Percentiles rank a stretch among this genome's conserved stretches.
phyloP scores from a whole-genome alignment of 2,797 vertebrate species.

The Crypturellus tataupa region DNA sequence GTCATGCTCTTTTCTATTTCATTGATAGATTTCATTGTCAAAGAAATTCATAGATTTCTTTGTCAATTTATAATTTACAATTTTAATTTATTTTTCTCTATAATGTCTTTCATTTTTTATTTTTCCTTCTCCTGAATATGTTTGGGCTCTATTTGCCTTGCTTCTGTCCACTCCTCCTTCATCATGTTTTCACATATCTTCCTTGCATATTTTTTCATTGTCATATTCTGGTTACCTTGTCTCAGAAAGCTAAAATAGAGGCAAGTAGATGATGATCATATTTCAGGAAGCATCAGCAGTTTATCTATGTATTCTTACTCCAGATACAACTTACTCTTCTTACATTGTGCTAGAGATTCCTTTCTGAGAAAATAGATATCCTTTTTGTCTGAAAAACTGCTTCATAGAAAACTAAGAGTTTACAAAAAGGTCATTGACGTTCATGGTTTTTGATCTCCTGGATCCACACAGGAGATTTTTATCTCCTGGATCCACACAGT shows the following conservation, averaged over 20 bases:
- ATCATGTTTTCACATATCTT: fast-evolving
- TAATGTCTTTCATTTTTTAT: neutral
- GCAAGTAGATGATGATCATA: neutral
- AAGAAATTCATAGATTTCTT: too few relatives aligned
- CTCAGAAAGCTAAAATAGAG: neutral
- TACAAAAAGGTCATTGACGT: neutral
- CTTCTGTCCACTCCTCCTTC: neutral
- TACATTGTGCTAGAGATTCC: neutral
- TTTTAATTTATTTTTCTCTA: neutral
- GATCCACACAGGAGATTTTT: neutral
- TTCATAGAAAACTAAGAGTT: neutral
- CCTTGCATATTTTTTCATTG: neutral
- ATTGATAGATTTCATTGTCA: too few relatives aligned
- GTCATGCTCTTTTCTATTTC: neutral
- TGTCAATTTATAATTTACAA: neutral
- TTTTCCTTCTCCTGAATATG: neutral
- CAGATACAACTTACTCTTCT: neutral
- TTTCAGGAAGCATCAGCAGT: neutral
- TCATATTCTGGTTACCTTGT: neutral
- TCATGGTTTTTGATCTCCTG: neutral
- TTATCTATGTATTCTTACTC: neutral
- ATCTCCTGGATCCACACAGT: neutral
- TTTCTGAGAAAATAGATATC: neutral
- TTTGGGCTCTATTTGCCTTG: neutral
- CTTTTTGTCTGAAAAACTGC: neutral